These are phyloP conservation scores for Formica selysi DNA, from an alignment of 1,140 invertebrate genomes.

Conservation along the genomic window DNA sequence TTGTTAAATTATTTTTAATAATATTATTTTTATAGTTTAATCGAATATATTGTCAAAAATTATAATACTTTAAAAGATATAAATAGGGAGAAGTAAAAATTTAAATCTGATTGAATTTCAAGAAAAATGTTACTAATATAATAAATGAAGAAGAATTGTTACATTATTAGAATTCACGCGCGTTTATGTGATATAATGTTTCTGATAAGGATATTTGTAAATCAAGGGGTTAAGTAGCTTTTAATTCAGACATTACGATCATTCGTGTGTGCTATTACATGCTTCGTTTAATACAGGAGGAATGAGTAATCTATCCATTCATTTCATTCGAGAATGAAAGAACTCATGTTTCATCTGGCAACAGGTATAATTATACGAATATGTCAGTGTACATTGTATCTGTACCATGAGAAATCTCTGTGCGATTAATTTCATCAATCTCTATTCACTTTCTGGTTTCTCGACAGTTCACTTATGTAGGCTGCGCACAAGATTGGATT, in stretches of 20 bases:
- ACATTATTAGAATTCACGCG: background rate
- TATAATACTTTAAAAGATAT: background rate
- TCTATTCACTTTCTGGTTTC: constrained; percentile 73
- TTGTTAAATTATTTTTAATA: background rate
- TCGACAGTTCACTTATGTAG: constrained; percentile 80
- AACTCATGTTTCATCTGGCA: background rate
- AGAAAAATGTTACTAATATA: background rate
- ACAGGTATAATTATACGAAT: constrained; percentile 21
- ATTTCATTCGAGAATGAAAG: constrained; percentile 21
- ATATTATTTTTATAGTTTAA: background rate
- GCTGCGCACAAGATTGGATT: constrained; percentile 78
- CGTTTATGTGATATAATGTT: background rate
- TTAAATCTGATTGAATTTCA: background rate
- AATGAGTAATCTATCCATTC: constrained; percentile 60
- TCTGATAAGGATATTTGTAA: background rate
- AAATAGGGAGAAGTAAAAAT: too few relatives aligned
- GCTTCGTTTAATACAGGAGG: constrained; percentile 58
- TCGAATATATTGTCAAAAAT: background rate
- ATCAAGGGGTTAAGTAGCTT: constrained; percentile 4
- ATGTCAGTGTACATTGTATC: background rate
- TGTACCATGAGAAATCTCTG: background rate
- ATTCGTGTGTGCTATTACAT: constrained; percentile 47
- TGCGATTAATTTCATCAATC: constrained; percentile 16
- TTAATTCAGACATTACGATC: constrained; percentile 11
- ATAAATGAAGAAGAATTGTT: constrained; percentile 9